phyloP scores from a whole-genome alignment of 35 echinoderm and acorn worm species.

The Stichopus chloronotus region DNA sequence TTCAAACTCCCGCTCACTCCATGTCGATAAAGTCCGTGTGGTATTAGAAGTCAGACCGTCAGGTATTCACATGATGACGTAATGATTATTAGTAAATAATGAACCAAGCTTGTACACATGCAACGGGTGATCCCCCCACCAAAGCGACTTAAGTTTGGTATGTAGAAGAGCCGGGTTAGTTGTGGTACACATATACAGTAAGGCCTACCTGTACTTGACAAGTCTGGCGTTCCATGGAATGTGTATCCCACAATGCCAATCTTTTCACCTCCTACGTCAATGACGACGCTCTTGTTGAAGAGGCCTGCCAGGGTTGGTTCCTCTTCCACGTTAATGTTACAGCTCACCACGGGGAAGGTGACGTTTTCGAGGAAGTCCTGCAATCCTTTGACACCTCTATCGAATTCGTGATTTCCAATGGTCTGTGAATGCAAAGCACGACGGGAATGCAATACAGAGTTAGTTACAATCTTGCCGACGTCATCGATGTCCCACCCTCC shows the following conservation, averaged over 20 bases:
- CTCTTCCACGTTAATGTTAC: conserved; percentile 63
- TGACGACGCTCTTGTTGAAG: conserved; percentile 55
- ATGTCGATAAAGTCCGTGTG: too few relatives aligned
- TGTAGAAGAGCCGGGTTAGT: too few relatives aligned
- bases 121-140: too few relatives aligned
- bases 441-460: background rate
- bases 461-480: background rate
- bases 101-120: too few relatives aligned
- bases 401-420: conserved; percentile 90
- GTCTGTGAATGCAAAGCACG: conserved; percentile 37
- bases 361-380: conserved; percentile 54
- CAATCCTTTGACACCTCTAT: conserved; percentile 63
- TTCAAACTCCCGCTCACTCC: too few relatives aligned
- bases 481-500: background rate
- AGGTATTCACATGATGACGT: too few relatives aligned
- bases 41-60: too few relatives aligned
- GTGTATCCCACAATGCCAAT: conserved; percentile 89
- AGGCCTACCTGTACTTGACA: conserved; percentile 65
- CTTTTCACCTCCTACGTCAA: conserved; percentile 25
- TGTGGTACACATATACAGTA: background rate
- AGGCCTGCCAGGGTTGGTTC: conserved; percentile 62
- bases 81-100: too few relatives aligned
- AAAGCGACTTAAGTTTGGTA: too few relatives aligned
- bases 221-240: conserved; percentile 56
- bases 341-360: conserved; percentile 67